phyloP scores from a whole-genome alignment of 2,888 invertebrate species.

The Therioaphis trifolii region DNA sequence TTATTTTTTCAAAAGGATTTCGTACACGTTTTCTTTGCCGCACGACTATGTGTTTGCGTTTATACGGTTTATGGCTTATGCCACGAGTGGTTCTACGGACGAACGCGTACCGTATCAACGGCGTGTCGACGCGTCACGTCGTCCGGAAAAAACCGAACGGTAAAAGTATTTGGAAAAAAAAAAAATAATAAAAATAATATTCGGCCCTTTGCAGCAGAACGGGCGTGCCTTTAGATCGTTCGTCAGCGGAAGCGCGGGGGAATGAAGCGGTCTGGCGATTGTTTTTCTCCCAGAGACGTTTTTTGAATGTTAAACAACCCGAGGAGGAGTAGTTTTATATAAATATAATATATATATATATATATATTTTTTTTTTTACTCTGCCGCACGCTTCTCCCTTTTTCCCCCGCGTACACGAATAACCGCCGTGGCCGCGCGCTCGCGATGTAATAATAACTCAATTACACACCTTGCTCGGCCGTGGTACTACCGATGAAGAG shows the following conservation, averaged over 20 bases:
- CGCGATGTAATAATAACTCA: slow-evolving; percentile 58
- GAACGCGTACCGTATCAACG: too few relatives aligned
- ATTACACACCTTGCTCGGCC: slow-evolving; percentile 46
- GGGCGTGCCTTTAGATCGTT: neutral
- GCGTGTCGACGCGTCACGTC: too few relatives aligned
- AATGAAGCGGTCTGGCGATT: slow-evolving; percentile 26
- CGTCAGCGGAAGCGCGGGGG: neutral
- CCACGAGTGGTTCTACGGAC: too few relatives aligned
- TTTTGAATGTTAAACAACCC: slow-evolving; percentile 62
- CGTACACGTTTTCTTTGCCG: too few relatives aligned
- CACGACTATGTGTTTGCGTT: too few relatives aligned
- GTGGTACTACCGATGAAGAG: neutral
- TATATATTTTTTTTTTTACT: too few relatives aligned
- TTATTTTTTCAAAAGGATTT: too few relatives aligned
- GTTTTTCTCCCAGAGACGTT: slow-evolving; percentile 41
- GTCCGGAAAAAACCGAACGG: too few relatives aligned
- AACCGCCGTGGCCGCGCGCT: neutral
- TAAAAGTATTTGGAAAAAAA: neutral
- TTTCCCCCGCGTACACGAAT: slow-evolving; percentile 12
- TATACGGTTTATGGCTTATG: too few relatives aligned
- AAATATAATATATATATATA: too few relatives aligned
- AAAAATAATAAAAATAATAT: slow-evolving; percentile 1
- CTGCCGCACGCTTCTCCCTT: slow-evolving; percentile 10
- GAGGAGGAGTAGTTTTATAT: too few relatives aligned
- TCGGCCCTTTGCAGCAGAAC: slow-evolving; percentile 7